These are phyloP conservation scores for Temnothorax unifasciatus DNA, from an alignment of 2,888 invertebrate species.

Conservation along the genomic window DNA sequence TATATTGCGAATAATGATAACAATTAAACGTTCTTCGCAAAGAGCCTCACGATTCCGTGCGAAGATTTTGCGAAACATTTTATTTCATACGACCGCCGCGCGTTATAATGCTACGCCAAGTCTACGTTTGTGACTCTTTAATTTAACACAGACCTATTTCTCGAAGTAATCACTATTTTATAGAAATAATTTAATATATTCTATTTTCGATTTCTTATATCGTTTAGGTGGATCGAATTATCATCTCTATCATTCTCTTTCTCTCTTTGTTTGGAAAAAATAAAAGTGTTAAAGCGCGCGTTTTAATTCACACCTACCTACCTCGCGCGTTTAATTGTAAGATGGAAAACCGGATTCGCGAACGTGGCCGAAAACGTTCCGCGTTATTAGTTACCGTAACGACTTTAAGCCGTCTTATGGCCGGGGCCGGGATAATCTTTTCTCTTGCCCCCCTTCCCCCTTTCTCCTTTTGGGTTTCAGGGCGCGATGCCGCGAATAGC, in stretches of 20 bases:
- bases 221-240: neutral
- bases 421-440: neutral
- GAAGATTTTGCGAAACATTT: neutral
- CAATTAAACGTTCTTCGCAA: neutral
- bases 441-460: neutral
- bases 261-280: neutral
- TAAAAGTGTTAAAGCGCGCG: neutral
- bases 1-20: conserved; percentile 12
- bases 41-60: conserved; percentile 2
- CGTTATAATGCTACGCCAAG: neutral
- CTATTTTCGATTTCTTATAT: neutral
- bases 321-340: neutral
- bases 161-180: neutral
- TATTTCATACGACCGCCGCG: neutral
- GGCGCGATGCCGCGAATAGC: neutral
- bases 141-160: neutral
- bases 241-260: neutral
- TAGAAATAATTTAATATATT: neutral
- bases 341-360: conserved; percentile 27
- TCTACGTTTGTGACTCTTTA: neutral
- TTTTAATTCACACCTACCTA: neutral
- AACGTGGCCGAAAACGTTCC: conserved; percentile 31
- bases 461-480: neutral
- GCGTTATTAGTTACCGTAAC: conserved; percentile 43
- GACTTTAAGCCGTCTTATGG: conserved; percentile 6